Base-by-base conservation (phyloP, 2,797 vertebrate species). In the Epinephelus malabaricus region DNA sequence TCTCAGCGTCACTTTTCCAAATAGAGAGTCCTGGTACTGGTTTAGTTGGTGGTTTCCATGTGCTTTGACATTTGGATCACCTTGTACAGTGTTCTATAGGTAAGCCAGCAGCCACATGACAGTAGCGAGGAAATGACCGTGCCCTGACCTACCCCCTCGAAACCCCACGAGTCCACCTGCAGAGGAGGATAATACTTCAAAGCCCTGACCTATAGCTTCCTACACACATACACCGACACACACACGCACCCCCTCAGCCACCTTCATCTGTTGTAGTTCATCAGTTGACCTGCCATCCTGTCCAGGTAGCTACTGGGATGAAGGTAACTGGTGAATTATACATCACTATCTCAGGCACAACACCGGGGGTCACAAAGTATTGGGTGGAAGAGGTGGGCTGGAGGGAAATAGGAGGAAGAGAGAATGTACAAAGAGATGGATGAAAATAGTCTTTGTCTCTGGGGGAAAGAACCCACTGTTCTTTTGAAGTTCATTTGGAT, bases 291-390 rank as follows among this genome's bases (percentile, higher is more conserved):
- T 70, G 50, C 43, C 34, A 34, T 64, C 47, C 77, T 34, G 59
- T 65, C 53, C 81, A 75, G 78, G 77, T 69, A 58, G 56, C 51
- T 21, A 38, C 64, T 47, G n/a, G 67, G 72, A 79, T 65, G 65
- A 92, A 91, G 90, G 91, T 94, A 85, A 90, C n/a, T 0, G 0
- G 19, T 92, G 83, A 90, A 92, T 93, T 87, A 93, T 91, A 86
- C 77, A 92, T 92, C 83, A 76, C 40, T 81, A 45, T 64, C 34
- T 71, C 51, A 69, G 68, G 40, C 69, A 54, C n/a, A 53, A 17
- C 58, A 65, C 56, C 13, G 5, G 45, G 51, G 79, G 72, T 77
- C 53, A 75, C 47, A 60, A 21, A 56, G 60, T 63, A 67, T 10
- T 49, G 0, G 4, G 34, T 15, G 54, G n/a, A 51, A 9, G 38